Base-by-base conservation (phyloP, 1,140 invertebrate genomes). In the Apis dorsata region DNA sequence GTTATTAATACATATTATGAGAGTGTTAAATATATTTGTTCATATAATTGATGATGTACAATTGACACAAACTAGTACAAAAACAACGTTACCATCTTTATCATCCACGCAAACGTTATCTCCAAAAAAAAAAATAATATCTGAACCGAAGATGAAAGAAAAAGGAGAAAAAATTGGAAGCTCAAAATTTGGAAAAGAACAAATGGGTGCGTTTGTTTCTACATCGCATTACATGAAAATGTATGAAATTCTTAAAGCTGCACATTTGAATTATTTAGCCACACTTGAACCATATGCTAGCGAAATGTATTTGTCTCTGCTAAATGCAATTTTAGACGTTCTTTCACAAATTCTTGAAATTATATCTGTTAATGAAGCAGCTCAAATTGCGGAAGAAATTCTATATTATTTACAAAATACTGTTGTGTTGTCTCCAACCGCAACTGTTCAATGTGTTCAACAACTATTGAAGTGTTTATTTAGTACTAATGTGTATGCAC, bases 381-480 rank as follows among this genome's bases (percentile, higher is more conserved):
- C 96, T 3, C 94, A 95, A 79, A 95, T 97, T 79, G 96, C 97
- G 1, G 97, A 99, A 93, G 98, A 99, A 91, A 93, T 98, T 53
- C 94, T 99, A 1, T 94, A 93, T 80, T 98, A 98, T 91, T 93
- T 98, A 2, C 96, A 96, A 88, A 95, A 95, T 8, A 96, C 97
- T 1, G 95, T 98, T 81, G 92, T 94, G 3, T 90, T 98, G 24
- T 96, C 97, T 70, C 95, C 97, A 1, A 95, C 96, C 8, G 92
- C 94, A 1, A 96, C 97, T 1, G 95, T 98, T 0, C 94, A 96
- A 59, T 98, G 97, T 92, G 96, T 98, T 0, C 96, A 97, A 53
- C 97, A 98, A 94, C 90, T 98, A 1, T 90, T 98, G 13, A 98
- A 98, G 93, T 97, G 96, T 87, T 92, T 98, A 3, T 98, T 98